Percentiles rank a stretch among this genome's conserved stretches.
Conservation (phyloP, 2,113 vertebrate species). For the Neotoma lepida region DNA sequence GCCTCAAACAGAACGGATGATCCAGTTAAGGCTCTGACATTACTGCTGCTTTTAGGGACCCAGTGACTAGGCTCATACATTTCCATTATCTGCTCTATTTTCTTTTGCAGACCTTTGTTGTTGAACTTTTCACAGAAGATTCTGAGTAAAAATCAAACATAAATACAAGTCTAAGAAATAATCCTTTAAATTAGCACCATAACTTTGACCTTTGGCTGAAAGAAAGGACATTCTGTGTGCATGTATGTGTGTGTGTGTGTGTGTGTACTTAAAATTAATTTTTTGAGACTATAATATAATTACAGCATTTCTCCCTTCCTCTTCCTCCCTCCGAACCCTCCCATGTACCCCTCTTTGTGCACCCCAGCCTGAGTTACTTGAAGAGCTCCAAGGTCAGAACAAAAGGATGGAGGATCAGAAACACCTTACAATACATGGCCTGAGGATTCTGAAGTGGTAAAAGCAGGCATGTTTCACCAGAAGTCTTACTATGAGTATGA, state of each 20-base stretch:
- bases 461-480: constrained; percentile 35
- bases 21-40: constrained; percentile 68
- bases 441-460: constrained; percentile 47
- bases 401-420: constrained; percentile 38
- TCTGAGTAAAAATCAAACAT: constrained; percentile 63
- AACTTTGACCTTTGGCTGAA: constrained; percentile 53
- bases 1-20: constrained; percentile 70
- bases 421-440: constrained; percentile 35
- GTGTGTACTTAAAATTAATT: neutral
- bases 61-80: constrained; percentile 69
- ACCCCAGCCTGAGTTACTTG: neutral
- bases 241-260: neutral
- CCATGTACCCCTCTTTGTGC: rapidly evolving
- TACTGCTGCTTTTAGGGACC: constrained; percentile 71
- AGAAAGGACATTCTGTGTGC: neutral
- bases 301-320: neutral
- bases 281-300: neutral
- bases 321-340: neutral
- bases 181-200: constrained; percentile 59
- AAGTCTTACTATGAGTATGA: constrained; percentile 7
- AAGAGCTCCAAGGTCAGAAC: neutral
- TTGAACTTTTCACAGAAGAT: constrained; percentile 63
- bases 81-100: constrained; percentile 72
- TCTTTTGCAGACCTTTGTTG: constrained; percentile 56
- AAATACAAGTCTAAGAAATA: constrained; percentile 55